These are phyloP conservation scores for Myotis daubentonii DNA, from an alignment of 2,797 vertebrate species.

Conservation along the genomic window DNA sequence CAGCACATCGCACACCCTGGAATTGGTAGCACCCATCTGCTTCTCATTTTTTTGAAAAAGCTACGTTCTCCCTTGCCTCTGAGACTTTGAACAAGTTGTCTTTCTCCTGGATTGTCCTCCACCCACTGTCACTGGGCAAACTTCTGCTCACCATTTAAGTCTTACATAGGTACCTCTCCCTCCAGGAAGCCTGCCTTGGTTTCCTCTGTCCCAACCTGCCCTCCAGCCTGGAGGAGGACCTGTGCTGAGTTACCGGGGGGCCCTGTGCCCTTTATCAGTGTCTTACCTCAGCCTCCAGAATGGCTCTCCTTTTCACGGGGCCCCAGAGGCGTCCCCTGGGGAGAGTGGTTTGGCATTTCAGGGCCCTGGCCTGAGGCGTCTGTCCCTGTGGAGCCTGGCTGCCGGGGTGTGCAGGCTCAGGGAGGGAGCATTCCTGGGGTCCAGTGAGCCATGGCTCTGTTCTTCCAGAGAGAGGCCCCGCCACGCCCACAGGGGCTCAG, in stretches of 20 bases:
- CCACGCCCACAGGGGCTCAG: not conserved
- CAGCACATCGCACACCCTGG: not conserved
- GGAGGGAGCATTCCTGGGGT: conserved; percentile 8
- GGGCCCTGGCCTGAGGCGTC: not conserved
- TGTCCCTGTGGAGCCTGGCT: fast-evolving
- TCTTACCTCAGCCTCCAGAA: not conserved
- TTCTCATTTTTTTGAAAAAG: not conserved
- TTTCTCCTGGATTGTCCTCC: not conserved
- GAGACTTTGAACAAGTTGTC: not conserved
- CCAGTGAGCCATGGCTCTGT: conserved; percentile 32
- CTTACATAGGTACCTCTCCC: not conserved
- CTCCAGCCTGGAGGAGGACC: not conserved
- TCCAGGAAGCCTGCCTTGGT: not conserved
- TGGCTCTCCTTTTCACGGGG: not conserved
- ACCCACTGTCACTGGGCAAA: not conserved
- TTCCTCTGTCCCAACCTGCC: not conserved
- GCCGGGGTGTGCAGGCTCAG: not conserved
- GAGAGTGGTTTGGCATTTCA: not conserved
- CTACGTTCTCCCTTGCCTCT: not conserved
- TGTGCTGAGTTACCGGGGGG: not conserved
- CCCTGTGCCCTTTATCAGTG: not conserved
- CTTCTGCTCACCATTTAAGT: not conserved
- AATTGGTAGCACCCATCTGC: not conserved
- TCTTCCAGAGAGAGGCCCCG: not conserved
- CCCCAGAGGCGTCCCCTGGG: not conserved